Evolutionary conservation across 2,888 invertebrate species (phyloP), one percentile per base, ranked within the genome.

Genomic region (Plagodis pulveraria): DNA sequence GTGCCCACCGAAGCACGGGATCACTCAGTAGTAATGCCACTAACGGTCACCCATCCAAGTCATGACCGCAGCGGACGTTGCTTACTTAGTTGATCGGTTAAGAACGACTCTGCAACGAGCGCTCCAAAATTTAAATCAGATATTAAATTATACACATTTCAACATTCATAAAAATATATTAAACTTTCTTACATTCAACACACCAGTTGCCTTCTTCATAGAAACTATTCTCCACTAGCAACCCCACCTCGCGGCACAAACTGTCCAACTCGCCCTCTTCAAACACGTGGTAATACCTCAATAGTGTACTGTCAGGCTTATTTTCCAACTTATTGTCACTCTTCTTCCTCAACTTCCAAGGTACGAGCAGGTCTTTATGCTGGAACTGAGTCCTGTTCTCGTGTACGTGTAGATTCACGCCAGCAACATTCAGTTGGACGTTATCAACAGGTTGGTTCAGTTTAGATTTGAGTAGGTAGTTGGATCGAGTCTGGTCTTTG

Each of bases 151-250:
- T 49, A 63, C 46, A 49, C 44, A 9, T 41, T 41, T 11, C 41
- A 46, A 53, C 46, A 55, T 10, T 43, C 35, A 38, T 6, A 54
- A 51, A 52, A 47, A 58, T 66, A 50, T 61, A 61, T 81, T 80
- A 79, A 70, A 81, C 77, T 92, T 96, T 97, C 78, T 94, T 91
- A 76, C 98, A 94, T 69, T 97, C 90, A 38, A 97, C 94, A 92
- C 98, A 99, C 97, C 99, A 98, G 84, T 99, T 99, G 0, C 99
- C 99, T 85, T 99, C 97, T 84, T 99, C 99, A 77, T 99, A 99
- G 84, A 97, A 99, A 72, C 94, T 95, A 35, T 94, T 89, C 38
- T 94, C 80, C 9, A 98, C 87, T 45, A 78, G 73, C 42, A 96
- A 87, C 0, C 87, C 68, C 6, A 95, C 69, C 63, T 93, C 83